These are phyloP conservation scores for Podarcis cretensis DNA, from an alignment of 2,113 vertebrate genomes.

Conservation along the genomic window DNA sequence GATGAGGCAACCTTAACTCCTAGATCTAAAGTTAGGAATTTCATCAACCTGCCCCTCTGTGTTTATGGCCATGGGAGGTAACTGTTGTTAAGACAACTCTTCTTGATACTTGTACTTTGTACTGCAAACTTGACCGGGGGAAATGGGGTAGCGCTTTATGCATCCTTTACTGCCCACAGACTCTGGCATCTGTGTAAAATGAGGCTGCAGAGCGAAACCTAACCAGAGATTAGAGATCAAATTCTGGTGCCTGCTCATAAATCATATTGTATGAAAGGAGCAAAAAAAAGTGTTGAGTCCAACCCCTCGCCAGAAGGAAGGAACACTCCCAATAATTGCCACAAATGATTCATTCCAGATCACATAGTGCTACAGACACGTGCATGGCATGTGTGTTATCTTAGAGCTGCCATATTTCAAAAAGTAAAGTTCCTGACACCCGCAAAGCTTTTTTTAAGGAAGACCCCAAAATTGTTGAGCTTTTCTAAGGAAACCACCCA, in stretches of 20 bases:
- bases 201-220: neutral
- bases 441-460: too few relatives aligned
- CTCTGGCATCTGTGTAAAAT: neutral
- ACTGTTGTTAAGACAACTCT: neutral
- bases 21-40: neutral
- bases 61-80: neutral
- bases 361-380: neutral
- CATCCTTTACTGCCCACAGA: neutral
- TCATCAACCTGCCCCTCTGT: too few relatives aligned
- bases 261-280: neutral
- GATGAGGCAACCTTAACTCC: neutral
- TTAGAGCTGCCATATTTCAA: too few relatives aligned
- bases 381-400: neutral
- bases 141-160: fast-evolving
- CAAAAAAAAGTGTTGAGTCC: neutral
- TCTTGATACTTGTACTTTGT: neutral
- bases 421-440: too few relatives aligned
- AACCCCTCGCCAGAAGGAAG: neutral
- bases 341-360: neutral
- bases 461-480: too few relatives aligned
- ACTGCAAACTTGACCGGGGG: neutral
- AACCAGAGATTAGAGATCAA: neutral
- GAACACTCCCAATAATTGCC: neutral
- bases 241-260: neutral
- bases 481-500: too few relatives aligned